Evolutionary conservation across 92 coral and sea anemone species (phyloP), one percentile per base, ranked within the genome.

Genomic region (Siderastrea siderea): DNA sequence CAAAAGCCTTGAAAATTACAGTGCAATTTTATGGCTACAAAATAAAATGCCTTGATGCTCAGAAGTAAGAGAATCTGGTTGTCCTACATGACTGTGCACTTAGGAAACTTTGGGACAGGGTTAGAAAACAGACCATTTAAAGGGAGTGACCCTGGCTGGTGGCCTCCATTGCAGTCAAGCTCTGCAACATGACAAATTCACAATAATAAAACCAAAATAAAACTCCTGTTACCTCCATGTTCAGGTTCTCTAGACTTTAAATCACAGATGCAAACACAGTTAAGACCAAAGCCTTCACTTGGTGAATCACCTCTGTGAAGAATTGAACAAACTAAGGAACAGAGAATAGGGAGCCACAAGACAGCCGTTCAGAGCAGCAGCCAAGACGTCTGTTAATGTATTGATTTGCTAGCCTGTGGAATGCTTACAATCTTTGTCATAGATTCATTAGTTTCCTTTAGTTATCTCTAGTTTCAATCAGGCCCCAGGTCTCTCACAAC

Each of bases 71-170:
- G 79, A 73, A 6, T 62, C 57, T 45, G 54, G 11, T 50, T 10
- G 17, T 82, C 58, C 8, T 38, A n/a, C 44, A 17, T 46, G 44
- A 70, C 17, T 57, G 53, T 58, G 16, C 46, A 4, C 47, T 47
- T 6, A 59, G 19, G 38, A 50, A 82, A 70, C 54, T 45, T 51
- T 9, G 54, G 69, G 17, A 82, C 6, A 74, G 73, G 51, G 49
- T 73, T 15, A 43, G 80, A 26, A 63, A 73, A 74, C 87, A 84
- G 87, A 84, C 45, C 73, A 84, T 8, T 46, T 43, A 45, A 57
- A 46, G 87, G 87, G 87, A 84, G 87, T 84, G 62, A 84, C 87
- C 87, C 87, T 59, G 69, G 5, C 53, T 59, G 1, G 47, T 16
- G n/a, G 14, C 87, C 73, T 84, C 74, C 87, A 60, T 38, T 59